Evolutionary conservation across 2,888 invertebrate species (phyloP).

Genomic region (Agriopis marginaria): DNA sequence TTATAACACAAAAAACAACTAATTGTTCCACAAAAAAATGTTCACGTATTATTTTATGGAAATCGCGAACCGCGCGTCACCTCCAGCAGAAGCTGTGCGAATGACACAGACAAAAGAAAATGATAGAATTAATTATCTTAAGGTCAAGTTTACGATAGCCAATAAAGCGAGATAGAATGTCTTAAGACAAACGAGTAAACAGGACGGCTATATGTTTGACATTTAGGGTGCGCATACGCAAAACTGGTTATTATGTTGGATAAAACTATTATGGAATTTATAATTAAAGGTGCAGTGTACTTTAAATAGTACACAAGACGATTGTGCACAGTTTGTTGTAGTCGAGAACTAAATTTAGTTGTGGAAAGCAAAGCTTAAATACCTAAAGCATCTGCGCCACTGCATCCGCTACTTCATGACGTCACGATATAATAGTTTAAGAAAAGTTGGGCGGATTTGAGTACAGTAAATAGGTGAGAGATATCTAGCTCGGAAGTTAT

Average conservation of each 20-base stretch:
- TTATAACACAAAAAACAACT: slow-evolving; percentile 53
- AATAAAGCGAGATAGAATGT: slow-evolving; percentile 48
- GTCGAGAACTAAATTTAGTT: slow-evolving; percentile 18
- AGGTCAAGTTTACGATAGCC: slow-evolving; percentile 80
- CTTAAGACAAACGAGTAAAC: slow-evolving; percentile 36
- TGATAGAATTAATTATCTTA: slow-evolving; percentile 57
- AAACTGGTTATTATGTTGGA: slow-evolving; percentile 58
- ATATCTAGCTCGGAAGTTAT: no score
- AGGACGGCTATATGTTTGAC: slow-evolving; percentile 53
- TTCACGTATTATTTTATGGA: slow-evolving; percentile 30
- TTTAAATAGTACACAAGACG: slow-evolving; percentile 25
- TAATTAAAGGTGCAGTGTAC: slow-evolving; percentile 44
- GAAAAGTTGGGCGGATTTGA: not conserved
- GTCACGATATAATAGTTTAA: slow-evolving; percentile 11
- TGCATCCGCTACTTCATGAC: slow-evolving; percentile 6
- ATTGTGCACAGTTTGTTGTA: slow-evolving; percentile 26
- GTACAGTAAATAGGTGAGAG: no score
- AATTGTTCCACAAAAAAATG: slow-evolving; percentile 53
- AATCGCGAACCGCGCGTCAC: slow-evolving; percentile 56
- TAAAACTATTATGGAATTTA: slow-evolving; percentile 49
- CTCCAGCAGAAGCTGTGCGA: slow-evolving; percentile 57
- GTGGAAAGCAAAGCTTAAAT: slow-evolving; percentile 21
- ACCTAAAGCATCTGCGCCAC: slow-evolving; percentile 12
- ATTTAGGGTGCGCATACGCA: slow-evolving; percentile 59
- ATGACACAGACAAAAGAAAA: slow-evolving; percentile 63